Evolutionary conservation across 2,113 vertebrate species (phyloP).

Genomic region (Eira barbara): DNA sequence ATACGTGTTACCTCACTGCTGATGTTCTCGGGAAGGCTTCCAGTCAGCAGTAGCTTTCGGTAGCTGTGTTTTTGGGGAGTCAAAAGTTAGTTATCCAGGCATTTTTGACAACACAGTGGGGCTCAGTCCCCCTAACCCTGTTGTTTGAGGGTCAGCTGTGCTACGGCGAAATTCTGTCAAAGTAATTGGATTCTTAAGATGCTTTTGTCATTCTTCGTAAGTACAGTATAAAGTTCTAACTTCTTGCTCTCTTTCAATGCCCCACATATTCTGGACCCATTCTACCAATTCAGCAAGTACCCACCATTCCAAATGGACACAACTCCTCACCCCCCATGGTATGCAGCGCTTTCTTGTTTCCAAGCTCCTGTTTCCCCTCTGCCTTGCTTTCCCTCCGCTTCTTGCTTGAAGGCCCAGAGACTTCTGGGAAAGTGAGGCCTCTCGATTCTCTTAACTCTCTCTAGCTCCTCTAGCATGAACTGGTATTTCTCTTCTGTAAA

Average conservation of each 20-base stretch:
- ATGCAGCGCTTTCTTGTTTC: conserved; percentile 72
- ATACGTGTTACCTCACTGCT: not conserved
- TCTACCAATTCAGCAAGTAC: conserved; percentile 80
- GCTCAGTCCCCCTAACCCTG: not conserved
- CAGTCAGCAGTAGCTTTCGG: not conserved
- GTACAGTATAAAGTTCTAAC: conserved; percentile 77
- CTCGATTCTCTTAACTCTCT: conserved; percentile 53
- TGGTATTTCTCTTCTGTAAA: conserved; percentile 36
- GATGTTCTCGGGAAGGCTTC: not conserved
- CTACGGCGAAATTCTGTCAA: conserved; percentile 11
- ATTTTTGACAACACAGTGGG: not conserved
- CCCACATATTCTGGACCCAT: conserved; percentile 80
- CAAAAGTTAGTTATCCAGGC: not conserved
- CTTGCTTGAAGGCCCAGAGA: conserved; percentile 49
- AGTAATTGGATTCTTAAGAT: conserved; percentile 58
- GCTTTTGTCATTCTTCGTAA: conserved; percentile 69
- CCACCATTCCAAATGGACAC: conserved; percentile 79
- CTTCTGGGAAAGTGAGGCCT: conserved; percentile 28
- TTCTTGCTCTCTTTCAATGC: conserved; percentile 80
- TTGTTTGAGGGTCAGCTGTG: not conserved
- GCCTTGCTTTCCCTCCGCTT: conserved; percentile 37
- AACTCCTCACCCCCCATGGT: conserved; percentile 78
- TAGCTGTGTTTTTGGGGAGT: not conserved
- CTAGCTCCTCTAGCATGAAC: conserved; percentile 62
- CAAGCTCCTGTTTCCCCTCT: conserved; percentile 26